Conservation (phyloP, 2,113 vertebrate genomes). For the Cettia cetti region DNA sequence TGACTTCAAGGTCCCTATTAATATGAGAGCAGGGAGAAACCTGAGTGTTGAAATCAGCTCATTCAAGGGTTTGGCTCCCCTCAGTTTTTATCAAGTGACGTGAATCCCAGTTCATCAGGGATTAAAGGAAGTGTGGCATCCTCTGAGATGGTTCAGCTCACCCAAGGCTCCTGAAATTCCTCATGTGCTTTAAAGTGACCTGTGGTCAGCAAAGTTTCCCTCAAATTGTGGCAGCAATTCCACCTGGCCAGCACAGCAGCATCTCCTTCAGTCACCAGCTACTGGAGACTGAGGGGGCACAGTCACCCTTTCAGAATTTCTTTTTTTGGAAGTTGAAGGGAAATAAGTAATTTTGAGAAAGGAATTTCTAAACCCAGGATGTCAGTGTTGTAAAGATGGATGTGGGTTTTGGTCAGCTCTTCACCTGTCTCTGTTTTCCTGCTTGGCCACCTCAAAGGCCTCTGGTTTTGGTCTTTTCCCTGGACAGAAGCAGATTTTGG, state of each 20-base stretch:
- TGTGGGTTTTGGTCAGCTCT: not conserved
- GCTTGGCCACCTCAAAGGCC: not conserved
- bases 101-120: not conserved
- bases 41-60: not conserved
- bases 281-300: not conserved
- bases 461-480: not conserved
- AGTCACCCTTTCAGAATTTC: not conserved
- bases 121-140: not conserved
- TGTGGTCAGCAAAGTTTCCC: not conserved
- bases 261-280: not conserved
- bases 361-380: not conserved
- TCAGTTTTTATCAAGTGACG: not conserved
- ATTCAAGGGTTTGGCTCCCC: not conserved
- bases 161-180: not conserved
- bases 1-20: conserved; percentile 23
- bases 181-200: not conserved
- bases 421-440: not conserved
- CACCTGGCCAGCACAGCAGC: not conserved
- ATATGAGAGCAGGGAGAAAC: not conserved
- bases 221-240: not conserved
- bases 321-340: not conserved
- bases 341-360: not conserved
- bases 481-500: not conserved
- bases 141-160: not conserved
- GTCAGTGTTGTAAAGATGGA: not conserved